phyloP scores from a whole-genome alignment of 2,113 vertebrate genomes.

The Megaceryle torquata region DNA sequence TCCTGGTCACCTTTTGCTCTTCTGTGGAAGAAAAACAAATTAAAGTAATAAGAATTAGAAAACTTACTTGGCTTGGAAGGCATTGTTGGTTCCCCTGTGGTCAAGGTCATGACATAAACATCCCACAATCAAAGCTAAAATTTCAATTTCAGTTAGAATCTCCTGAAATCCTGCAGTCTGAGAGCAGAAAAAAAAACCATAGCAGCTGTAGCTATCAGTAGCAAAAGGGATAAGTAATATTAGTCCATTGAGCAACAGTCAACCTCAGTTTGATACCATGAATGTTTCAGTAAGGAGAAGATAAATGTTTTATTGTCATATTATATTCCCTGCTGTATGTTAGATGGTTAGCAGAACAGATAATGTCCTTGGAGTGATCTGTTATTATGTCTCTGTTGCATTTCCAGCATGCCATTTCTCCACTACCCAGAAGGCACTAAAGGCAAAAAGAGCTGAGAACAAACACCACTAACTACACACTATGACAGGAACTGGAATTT shows the following conservation, averaged over 20 bases:
- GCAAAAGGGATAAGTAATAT: slow-evolving; percentile 45
- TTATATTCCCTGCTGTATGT: slow-evolving; percentile 5
- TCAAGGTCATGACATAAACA: slow-evolving; percentile 98
- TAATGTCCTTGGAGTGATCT: slow-evolving; percentile 52
- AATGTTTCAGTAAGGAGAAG: slow-evolving; percentile 58
- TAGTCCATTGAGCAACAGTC: slow-evolving; percentile 31
- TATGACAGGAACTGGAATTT: slow-evolving; percentile 1
- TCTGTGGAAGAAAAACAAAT: slow-evolving; percentile 69
- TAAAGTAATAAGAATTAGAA: slow-evolving; percentile 75
- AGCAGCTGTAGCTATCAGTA: slow-evolving; percentile 57
- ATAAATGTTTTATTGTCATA: slow-evolving; percentile 71
- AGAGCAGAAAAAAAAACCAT: slow-evolving; percentile 27
- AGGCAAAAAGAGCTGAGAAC: slow-evolving; percentile 6
- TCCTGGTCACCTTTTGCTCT: slow-evolving; percentile 73
- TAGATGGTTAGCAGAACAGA: slow-evolving; percentile 65
- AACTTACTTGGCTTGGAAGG: slow-evolving; percentile 98
- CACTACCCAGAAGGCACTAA: not conserved
- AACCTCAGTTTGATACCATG: slow-evolving; percentile 60
- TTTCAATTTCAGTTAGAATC: slow-evolving; percentile 94
- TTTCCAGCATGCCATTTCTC: slow-evolving; percentile 5
- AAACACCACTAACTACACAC: not conserved
- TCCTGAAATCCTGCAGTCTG: slow-evolving; percentile 96
- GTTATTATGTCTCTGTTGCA: slow-evolving; percentile 50
- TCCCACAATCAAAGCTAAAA: slow-evolving; percentile 95
- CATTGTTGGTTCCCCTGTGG: slow-evolving; percentile 99